A percentile compares a stretch with the other conserved stretches of the same genome.
Conservation (phyloP, 2,888 invertebrate species). For the Volucella zonaria region DNA sequence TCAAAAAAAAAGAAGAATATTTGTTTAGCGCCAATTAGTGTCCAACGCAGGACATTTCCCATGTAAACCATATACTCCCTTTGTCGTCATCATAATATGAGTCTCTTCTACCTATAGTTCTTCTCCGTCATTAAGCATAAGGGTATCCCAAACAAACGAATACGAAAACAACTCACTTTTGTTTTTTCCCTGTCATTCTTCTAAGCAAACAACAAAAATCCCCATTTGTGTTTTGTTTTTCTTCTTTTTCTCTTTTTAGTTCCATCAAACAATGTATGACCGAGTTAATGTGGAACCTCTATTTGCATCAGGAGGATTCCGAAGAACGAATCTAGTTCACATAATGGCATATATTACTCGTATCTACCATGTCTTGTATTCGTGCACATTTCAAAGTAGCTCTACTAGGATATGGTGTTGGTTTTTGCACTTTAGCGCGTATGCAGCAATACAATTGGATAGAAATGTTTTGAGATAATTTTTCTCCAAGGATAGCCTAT, state of each 20-base stretch:
- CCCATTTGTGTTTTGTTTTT: no score
- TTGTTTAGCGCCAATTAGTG: slow-evolving; percentile 65
- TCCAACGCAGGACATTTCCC: slow-evolving; percentile 27
- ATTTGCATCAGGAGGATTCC: slow-evolving; percentile 19
- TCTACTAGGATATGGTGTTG: slow-evolving; percentile 36
- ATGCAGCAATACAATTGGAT: slow-evolving; percentile 13
- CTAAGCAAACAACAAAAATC: slow-evolving; percentile 14
- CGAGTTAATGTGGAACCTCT: slow-evolving; percentile 64
- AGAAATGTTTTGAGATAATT: slow-evolving; percentile 19
- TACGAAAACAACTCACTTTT: slow-evolving; percentile 16
- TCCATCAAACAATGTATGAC: slow-evolving; percentile 62
- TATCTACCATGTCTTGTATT: background rate
- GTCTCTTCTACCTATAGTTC: slow-evolving; percentile 15
- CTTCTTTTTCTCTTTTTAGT: slow-evolving; percentile 1
- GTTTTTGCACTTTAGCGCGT: slow-evolving; percentile 67
- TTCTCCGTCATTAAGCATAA: slow-evolving; percentile 59
- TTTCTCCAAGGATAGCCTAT: slow-evolving; percentile 51
- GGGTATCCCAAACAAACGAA: slow-evolving; percentile 47
- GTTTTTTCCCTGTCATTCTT: slow-evolving; percentile 45
- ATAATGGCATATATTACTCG: slow-evolving; percentile 57
- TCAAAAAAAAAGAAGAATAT: slow-evolving; percentile 22
- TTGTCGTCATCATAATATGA: background rate
- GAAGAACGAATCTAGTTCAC: slow-evolving; percentile 5
- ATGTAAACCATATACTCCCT: background rate
- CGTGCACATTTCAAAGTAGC: no score